Evolutionary conservation across 2,797 vertebrate species (phyloP), one percentile per base, ranked within the genome.

Genomic region (Arctocebus calabarensis): DNA sequence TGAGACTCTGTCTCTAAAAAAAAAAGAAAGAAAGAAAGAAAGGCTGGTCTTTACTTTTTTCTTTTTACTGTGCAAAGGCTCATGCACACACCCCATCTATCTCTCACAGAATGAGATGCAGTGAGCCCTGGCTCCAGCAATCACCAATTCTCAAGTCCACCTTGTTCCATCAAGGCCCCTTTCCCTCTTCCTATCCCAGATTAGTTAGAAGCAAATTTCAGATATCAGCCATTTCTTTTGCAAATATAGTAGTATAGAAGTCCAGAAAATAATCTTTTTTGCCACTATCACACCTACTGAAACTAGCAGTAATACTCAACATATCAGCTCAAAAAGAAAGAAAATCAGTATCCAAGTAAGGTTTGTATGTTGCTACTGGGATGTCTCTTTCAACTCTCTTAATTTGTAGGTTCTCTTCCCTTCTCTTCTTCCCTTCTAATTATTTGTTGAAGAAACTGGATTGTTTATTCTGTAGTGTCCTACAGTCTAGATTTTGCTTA

Each of bases 241-340:
- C 87, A 91, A 84, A 75, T 81, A 88, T 78, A 91, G 91, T 48
- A 34, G 7, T 75, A 25, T 37, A 61, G 19, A 10, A 88, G 74
- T 92, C 25, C 22, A 71, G 79, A 71, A 52, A n/a, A 75, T 88
- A n/a, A 2, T 12, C n/a, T 29, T 3, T 57, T 25, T 45, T 29
- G 55, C 20, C 43, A 48, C 5, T 34, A 3, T 62, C 7, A 43
- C 19, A 10, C 45, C 43, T 75, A 34, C 45, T 40, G 66, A 77
- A 78, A 48, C 12, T 9, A 78, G 57, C 22, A 88, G 78, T 22
- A 48, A 84, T 57, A 12, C 5, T 59, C 62, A 66, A 84, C 66
- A 48, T 78, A 79, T 66, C 37, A 88, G 88, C 61, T 82, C 57
- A 12, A 1, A 37, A 82, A 62, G 6, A 71, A 86, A 55, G 87